A percentile compares a stretch with the other conserved stretches of the same genome.
These are phyloP conservation scores for Pogoniulus pusillus DNA, from an alignment of 2,797 vertebrate species.

Conservation along the genomic window DNA sequence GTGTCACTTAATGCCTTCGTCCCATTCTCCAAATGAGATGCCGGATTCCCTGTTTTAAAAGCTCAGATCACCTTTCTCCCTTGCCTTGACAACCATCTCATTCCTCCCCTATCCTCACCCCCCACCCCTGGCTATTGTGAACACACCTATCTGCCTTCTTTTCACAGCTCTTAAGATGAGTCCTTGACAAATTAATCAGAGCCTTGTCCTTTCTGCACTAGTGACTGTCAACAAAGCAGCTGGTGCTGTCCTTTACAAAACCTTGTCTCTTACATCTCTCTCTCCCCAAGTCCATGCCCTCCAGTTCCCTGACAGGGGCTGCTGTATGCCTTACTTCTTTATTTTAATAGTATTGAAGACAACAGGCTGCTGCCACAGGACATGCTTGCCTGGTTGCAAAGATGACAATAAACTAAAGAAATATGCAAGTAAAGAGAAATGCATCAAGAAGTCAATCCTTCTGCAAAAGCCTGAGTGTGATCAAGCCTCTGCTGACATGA, in stretches of 20 bases:
- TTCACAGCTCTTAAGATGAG: not conserved
- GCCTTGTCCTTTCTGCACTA: conserved; percentile 25
- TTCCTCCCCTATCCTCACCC: too few species aligned
- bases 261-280: not conserved
- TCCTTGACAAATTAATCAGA: conserved; percentile 52
- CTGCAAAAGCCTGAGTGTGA: not conserved
- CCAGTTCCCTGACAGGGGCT: not conserved
- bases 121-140: not conserved
- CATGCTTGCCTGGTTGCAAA: not conserved
- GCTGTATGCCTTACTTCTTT: not conserved
- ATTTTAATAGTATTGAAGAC: not conserved
- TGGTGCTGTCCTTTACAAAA: conserved; percentile 31
- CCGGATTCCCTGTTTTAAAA: not conserved
- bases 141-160: not conserved
- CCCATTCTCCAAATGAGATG: not conserved
- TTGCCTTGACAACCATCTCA: not conserved
- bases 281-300: not conserved
- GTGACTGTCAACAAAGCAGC: conserved; percentile 48
- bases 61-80: not conserved
- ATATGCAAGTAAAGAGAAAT: not conserved
- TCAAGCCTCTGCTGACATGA: not conserved
- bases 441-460: not conserved
- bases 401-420: not conserved
- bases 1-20: not conserved
- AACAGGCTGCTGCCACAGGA: not conserved